A percentile compares a stretch with the other conserved stretches of the same genome.
These are phyloP conservation scores for Paracanthobrama guichenoti DNA, from an alignment of 2,113 vertebrate species.

Conservation along the genomic window DNA sequence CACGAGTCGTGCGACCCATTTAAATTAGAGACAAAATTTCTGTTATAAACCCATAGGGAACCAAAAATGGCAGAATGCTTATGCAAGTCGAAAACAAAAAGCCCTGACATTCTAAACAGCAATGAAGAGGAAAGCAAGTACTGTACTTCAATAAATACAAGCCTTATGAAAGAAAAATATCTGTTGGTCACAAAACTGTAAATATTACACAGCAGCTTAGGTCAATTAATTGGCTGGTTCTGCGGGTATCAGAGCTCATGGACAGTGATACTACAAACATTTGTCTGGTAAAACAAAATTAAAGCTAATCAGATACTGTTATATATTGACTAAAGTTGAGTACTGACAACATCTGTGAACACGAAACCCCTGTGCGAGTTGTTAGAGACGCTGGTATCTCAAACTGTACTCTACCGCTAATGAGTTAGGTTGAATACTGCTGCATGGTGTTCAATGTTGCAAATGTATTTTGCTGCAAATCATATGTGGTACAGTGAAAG, in stretches of 20 bases:
- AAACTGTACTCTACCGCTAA: not conserved
- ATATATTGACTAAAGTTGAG: not conserved
- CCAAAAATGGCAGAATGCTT: constrained; percentile 1
- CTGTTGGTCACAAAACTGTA: not conserved
- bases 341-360: not conserved
- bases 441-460: not conserved
- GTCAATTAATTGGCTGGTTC: not conserved
- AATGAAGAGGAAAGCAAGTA: not conserved
- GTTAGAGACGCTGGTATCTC: not conserved
- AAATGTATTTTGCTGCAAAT: not conserved
- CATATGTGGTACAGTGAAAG: not conserved
- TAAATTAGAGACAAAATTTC: constrained; percentile 12
- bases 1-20: not conserved
- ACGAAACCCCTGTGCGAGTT: not conserved
- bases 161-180: not conserved
- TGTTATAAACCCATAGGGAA: constrained; percentile 9
- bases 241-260: not conserved
- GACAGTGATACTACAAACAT: not conserved
- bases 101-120: not conserved
- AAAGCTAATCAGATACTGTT: not conserved
- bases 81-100: constrained; percentile 1
- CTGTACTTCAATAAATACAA: not conserved
- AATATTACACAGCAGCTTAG: not conserved
- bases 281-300: not conserved
- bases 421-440: not conserved